Percentiles rank a stretch among this genome's conserved stretches.
Evolutionary conservation across 2,888 invertebrate species (phyloP).

Genomic region (Drosophila setosimentum): DNA sequence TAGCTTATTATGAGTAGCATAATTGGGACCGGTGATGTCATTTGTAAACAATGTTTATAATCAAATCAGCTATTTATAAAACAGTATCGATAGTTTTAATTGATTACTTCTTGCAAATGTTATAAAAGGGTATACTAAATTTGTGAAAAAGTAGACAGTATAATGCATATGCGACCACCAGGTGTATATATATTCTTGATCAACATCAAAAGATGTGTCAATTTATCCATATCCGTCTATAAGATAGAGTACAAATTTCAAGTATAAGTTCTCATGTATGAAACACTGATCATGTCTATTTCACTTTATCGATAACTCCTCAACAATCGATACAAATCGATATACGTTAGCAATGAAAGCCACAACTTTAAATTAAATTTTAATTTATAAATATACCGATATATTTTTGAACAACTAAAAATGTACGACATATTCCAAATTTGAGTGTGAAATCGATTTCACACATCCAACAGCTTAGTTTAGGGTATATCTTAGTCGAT

Average conservation of each 20-base stretch:
- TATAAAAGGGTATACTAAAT: too few relatives aligned
- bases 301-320: not conserved
- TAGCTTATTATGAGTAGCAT: conserved; percentile 14
- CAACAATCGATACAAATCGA: not conserved
- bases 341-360: not conserved
- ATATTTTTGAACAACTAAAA: not conserved
- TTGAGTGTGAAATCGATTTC: not conserved
- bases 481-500: not conserved
- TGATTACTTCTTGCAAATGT: not conserved
- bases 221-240: not conserved
- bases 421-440: not conserved
- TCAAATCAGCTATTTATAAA: not conserved
- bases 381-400: too few relatives aligned
- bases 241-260: not conserved
- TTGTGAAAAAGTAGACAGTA: too few relatives aligned
- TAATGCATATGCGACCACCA: too few relatives aligned
- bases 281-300: too few relatives aligned
- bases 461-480: not conserved
- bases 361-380: not conserved
- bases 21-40: conserved; percentile 7
- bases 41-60: not conserved
- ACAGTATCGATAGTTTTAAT: not conserved
- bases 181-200: not conserved
- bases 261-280: too few relatives aligned
- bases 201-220: not conserved